These are phyloP conservation scores for Drosophila neotestacea DNA, from an alignment of 2,888 invertebrate genomes.

Conservation along the genomic window DNA sequence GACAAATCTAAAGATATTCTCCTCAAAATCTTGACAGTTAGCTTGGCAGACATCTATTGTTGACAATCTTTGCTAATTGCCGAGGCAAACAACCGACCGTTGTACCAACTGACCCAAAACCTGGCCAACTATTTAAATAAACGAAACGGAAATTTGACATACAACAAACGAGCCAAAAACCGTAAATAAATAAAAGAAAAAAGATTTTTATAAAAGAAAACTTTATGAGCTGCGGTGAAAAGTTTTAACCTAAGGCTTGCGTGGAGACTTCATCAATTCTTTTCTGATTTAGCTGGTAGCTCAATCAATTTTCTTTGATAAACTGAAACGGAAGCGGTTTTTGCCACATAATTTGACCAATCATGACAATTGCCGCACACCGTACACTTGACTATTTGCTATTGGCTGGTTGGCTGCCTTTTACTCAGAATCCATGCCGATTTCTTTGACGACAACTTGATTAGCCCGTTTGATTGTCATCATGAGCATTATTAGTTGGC, in stretches of 20 bases:
- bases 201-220: conserved; percentile 2
- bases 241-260: conserved; percentile 30
- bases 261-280: conserved; percentile 32
- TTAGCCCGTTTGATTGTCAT: conserved; percentile 66
- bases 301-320: conserved; percentile 77
- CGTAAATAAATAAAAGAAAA: conserved; percentile 32
- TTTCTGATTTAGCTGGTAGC: conserved; percentile 27
- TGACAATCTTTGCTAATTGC: conserved; percentile 72
- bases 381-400: conserved; percentile 18
- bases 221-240: conserved; percentile 32
- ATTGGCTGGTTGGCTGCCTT: conserved; percentile 15
- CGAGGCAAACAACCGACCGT: conserved; percentile 52
- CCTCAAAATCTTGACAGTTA: conserved; percentile 63
- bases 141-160: conserved; percentile 69
- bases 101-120: conserved; percentile 67
- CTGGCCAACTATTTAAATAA: conserved; percentile 62
- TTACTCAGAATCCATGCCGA: conserved; percentile 78
- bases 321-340: conserved; percentile 80
- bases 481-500: conserved; percentile 59
- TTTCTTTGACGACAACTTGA: conserved; percentile 78
- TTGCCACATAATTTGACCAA: conserved; percentile 66
- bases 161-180: conserved; percentile 47
- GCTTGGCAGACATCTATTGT: conserved; percentile 46
- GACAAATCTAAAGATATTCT: conserved; percentile 41
- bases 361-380: conserved; percentile 59